Percentiles rank a stretch among this genome's conserved stretches.
phyloP scores from a whole-genome alignment of 2,888 invertebrate species.

The Melinopterus prodromus region DNA sequence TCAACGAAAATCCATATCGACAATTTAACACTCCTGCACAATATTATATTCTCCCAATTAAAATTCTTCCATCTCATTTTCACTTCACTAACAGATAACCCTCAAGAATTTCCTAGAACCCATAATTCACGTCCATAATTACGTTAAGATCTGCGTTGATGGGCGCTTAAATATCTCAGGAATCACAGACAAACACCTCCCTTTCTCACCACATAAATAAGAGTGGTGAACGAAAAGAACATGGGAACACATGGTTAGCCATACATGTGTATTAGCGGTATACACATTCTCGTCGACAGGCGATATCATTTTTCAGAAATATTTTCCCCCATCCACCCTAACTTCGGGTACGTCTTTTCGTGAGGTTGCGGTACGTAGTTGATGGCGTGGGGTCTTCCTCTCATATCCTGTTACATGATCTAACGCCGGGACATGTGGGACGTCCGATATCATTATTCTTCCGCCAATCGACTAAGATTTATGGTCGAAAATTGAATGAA shows the following conservation, averaged over 20 bases:
- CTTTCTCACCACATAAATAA: conserved; percentile 13
- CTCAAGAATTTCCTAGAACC: neutral
- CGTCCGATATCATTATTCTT: conserved; percentile 37
- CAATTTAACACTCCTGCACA: neutral
- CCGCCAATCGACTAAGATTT: conserved; percentile 36
- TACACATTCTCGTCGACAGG: conserved; percentile 41
- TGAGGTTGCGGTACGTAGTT: neutral
- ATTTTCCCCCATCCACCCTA: conserved; percentile 31
- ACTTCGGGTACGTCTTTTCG: conserved; percentile 27
- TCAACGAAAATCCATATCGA: neutral
- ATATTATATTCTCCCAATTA: neutral
- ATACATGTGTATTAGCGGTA: conserved; percentile 33
- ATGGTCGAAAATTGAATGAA: conserved; percentile 35
- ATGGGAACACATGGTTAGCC: conserved; percentile 25
- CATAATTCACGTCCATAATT: neutral
- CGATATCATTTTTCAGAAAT: conserved; percentile 43
- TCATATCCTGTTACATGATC: conserved; percentile 36
- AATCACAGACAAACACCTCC: conserved; percentile 6
- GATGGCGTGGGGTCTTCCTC: conserved; percentile 14
- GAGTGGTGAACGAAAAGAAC: neutral
- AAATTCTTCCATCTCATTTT: neutral
- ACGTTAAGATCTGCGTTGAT: neutral
- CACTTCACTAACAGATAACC: no score
- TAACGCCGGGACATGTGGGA: conserved; percentile 34
- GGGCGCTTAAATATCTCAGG: neutral